phyloP scores from a whole-genome alignment of 2,797 vertebrate species.

The Anguilla megastoma region DNA sequence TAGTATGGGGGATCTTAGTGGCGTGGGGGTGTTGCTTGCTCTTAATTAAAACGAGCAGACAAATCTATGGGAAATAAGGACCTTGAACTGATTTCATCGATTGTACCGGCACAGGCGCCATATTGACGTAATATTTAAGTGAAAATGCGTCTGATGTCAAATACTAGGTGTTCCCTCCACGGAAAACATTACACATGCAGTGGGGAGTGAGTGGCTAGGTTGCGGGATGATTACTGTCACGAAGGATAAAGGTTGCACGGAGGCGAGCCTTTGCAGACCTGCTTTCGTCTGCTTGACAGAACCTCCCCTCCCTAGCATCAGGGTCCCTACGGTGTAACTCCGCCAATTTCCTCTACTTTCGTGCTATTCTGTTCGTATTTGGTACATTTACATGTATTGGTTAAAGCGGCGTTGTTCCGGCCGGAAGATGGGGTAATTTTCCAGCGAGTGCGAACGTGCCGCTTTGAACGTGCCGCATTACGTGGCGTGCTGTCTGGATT shows the following conservation, averaged over 20 bases:
- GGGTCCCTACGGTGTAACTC: not conserved
- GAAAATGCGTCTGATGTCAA: not conserved
- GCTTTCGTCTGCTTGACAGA: not conserved
- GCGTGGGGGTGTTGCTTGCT: not conserved
- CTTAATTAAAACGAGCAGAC: not conserved
- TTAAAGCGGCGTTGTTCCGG: not conserved
- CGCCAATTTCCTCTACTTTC: constrained; percentile 1
- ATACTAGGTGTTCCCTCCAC: not conserved
- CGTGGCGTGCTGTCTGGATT: not conserved
- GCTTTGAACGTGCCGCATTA: constrained; percentile 11
- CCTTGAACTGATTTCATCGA: not conserved
- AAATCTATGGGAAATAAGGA: not conserved
- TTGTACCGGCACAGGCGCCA: not conserved
- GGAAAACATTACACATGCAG: not conserved
- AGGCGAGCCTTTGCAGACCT: not conserved
- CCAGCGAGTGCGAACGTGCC: constrained; percentile 32
- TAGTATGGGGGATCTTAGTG: not conserved
- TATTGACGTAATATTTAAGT: not conserved
- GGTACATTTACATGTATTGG: not conserved
- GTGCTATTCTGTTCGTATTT: constrained; percentile 23
- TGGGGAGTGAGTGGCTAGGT: not conserved
- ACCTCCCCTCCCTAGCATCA: not conserved
- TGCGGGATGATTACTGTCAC: not conserved
- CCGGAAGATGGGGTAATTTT: not conserved
- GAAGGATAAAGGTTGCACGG: not conserved